A percentile compares a stretch with the other conserved stretches of the same genome.
Conservation (phyloP, 2,888 invertebrate genomes). For the Cataglyphis cursor region DNA sequence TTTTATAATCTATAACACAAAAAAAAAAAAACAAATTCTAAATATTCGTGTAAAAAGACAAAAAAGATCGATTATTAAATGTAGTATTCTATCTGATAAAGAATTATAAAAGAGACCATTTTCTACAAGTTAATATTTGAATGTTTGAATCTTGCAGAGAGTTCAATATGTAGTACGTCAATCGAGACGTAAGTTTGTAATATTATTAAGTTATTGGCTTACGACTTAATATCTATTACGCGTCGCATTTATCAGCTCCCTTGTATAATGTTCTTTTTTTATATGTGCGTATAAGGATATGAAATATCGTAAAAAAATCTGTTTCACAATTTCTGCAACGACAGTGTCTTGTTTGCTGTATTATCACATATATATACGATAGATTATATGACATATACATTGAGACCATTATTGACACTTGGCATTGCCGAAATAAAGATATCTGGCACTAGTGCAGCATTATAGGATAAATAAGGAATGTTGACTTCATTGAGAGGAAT, state of each 20-base stretch:
- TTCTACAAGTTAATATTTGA: constrained; percentile 28
- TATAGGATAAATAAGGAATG: constrained; percentile 54
- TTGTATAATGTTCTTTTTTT: constrained; percentile 44
- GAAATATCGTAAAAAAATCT: constrained; percentile 68
- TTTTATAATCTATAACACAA: constrained; percentile 18
- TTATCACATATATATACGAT: constrained; percentile 77
- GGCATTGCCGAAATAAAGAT: constrained; percentile 48
- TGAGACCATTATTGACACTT: constrained; percentile 67
- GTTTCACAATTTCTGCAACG: constrained; percentile 61
- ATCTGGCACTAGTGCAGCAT: constrained; percentile 55
- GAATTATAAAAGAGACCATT: constrained; percentile 66
- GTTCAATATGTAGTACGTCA: constrained; percentile 39
- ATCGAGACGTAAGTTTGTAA: constrained; percentile 57
- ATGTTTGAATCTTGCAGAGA: constrained; percentile 55
- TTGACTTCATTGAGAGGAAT: constrained; percentile 37
- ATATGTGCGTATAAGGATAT: constrained; percentile 70
- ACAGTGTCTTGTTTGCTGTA: constrained; percentile 74
- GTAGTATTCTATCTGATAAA: constrained; percentile 20
- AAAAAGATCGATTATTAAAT: constrained; percentile 22
- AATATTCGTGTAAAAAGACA: constrained; percentile 22
- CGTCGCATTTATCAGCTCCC: constrained; percentile 51
- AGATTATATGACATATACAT: constrained; percentile 69
- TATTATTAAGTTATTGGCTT: constrained; percentile 61
- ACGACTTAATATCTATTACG: constrained; percentile 59
- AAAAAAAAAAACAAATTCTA: neutral